These are phyloP conservation scores for Oxystoma pomonae DNA, from an alignment of 2,888 invertebrate species.

Conservation along the genomic window DNA sequence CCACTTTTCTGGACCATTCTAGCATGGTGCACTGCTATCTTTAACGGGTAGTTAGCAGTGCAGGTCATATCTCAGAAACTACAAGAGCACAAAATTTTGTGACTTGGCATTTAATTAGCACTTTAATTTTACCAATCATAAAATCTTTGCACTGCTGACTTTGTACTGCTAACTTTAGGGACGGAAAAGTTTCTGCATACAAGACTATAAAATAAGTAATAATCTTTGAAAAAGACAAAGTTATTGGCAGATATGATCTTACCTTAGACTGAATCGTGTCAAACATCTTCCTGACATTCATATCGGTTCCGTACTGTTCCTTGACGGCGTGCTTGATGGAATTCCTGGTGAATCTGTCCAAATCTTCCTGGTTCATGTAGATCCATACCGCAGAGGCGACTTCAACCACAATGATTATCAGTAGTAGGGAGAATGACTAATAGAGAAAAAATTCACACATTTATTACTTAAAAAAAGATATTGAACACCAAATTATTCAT, in stretches of 20 bases:
- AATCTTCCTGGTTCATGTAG: slow-evolving; percentile 63
- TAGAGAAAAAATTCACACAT: slow-evolving; percentile 40
- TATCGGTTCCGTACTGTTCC: slow-evolving; percentile 56
- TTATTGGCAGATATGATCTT: too few relatives aligned
- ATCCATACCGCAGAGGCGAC: slow-evolving; percentile 76
- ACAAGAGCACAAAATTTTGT: too few relatives aligned
- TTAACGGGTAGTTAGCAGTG: too few relatives aligned
- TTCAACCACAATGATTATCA: slow-evolving; percentile 74
- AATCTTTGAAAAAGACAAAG: background rate
- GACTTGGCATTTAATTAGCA: too few relatives aligned
- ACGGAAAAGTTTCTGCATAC: background rate
- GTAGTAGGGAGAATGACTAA: slow-evolving; percentile 73
- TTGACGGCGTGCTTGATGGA: slow-evolving; percentile 61
- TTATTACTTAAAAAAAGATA: too few relatives aligned
- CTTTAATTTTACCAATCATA: too few relatives aligned
- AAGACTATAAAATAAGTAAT: slow-evolving; percentile 12
- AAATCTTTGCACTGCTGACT: background rate
- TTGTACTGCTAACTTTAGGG: background rate
- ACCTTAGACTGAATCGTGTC: slow-evolving; percentile 64
- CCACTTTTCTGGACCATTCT: too few relatives aligned
- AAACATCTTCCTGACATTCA: slow-evolving; percentile 56
- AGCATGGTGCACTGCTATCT: too few relatives aligned
- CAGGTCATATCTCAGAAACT: too few relatives aligned
- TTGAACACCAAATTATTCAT: too few relatives aligned
- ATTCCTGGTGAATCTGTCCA: slow-evolving; percentile 60